These are phyloP conservation scores for Corynorhinus townsendii DNA, from an alignment of 2,113 vertebrate species.

Conservation along the genomic window DNA sequence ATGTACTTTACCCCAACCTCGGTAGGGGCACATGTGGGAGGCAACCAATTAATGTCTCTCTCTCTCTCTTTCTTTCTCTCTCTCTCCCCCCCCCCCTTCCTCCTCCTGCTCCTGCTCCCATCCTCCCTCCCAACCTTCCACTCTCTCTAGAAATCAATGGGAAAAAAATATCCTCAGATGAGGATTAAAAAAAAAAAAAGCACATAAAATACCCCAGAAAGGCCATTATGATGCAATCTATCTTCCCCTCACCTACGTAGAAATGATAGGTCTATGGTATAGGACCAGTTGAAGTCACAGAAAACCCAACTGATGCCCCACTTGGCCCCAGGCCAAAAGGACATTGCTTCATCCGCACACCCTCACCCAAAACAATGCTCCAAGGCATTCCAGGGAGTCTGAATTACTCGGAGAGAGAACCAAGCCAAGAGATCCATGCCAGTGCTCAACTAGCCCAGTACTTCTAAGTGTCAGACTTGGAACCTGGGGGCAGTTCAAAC, in stretches of 20 bases:
- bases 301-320: background rate
- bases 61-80: no score
- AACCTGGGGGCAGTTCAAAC: background rate
- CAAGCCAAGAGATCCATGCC: background rate
- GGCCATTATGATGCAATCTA: background rate
- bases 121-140: no score
- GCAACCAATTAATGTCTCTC: no score
- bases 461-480: background rate
- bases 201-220: constrained; percentile 7
- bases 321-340: background rate
- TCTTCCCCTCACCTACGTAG: background rate
- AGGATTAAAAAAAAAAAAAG: no score
- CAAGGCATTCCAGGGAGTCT: background rate
- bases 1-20: no score
- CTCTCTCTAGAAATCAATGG: no score
- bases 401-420: background rate
- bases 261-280: background rate
- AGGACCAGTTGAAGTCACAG: background rate
- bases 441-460: background rate
- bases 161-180: no score
- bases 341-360: background rate
- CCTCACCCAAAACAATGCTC: background rate
- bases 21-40: no score
- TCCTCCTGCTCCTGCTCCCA: no score
- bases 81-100: accelerated